Conservation (phyloP, 2,888 invertebrate genomes). For the Amphipyra tragopoginis region DNA sequence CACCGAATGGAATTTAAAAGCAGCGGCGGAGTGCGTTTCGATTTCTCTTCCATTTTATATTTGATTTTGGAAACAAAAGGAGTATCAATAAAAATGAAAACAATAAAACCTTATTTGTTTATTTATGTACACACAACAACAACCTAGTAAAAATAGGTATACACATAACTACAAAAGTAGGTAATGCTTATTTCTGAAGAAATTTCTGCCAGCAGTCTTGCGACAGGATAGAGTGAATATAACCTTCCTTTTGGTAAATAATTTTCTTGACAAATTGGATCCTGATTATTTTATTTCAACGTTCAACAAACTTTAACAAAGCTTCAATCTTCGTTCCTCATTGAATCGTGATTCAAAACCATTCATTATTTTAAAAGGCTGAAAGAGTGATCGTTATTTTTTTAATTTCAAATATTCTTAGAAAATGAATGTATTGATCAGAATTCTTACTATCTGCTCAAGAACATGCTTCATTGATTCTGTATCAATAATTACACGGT, state of each 20-base stretch:
- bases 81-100: background rate
- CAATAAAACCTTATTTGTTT: too few species aligned
- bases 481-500: conserved; percentile 6
- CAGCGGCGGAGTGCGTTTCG: conserved; percentile 21
- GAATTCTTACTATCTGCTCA: background rate
- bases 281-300: conserved; percentile 14
- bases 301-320: background rate
- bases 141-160: too few species aligned
- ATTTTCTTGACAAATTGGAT: conserved; percentile 19
- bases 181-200: too few species aligned
- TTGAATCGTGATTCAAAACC: too few species aligned
- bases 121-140: too few species aligned
- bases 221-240: too few species aligned
- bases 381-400: too few species aligned
- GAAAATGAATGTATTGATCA: background rate
- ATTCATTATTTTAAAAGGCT: too few species aligned
- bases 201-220: too few species aligned
- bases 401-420: too few species aligned
- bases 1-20: conserved; percentile 22
- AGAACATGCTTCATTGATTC: conserved; percentile 17
- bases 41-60: conserved; percentile 15
- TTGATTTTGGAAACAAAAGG: conserved; percentile 22
- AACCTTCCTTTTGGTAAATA: too few species aligned
- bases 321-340: background rate
- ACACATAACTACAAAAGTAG: too few species aligned